Evolutionary conservation across 2,797 vertebrate genomes (phyloP).

Genomic region (Sebastes taczanowskii): DNA sequence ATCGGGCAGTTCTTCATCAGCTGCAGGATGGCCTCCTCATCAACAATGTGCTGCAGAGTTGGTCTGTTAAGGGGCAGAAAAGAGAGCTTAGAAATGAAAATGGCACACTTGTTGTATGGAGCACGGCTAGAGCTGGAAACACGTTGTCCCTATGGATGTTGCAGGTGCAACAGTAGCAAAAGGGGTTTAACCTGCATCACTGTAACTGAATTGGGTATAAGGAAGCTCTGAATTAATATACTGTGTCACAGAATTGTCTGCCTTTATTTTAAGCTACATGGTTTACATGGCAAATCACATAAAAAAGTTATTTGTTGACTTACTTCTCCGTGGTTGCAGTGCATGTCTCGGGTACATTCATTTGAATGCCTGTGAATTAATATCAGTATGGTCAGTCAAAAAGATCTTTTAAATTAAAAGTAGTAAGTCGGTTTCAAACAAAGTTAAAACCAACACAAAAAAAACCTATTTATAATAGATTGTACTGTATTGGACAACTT

Average conservation of each 20-base stretch:
- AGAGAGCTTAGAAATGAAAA: neutral
- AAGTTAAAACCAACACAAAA: neutral
- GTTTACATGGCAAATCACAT: rapidly evolving
- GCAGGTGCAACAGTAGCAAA: neutral
- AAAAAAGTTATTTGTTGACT: neutral
- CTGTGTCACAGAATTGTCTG: neutral
- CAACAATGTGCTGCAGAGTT: slow-evolving; percentile 22
- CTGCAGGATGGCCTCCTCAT: slow-evolving; percentile 39
- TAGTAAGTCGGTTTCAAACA: neutral
- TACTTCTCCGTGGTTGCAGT: neutral
- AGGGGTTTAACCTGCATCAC: neutral
- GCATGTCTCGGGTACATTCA: neutral
- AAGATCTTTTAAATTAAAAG: neutral
- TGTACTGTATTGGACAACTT: neutral
- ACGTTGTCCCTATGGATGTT: neutral
- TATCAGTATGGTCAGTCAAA: neutral
- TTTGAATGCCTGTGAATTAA: slow-evolving; percentile 8
- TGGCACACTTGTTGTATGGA: neutral
- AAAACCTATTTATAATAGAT: neutral
- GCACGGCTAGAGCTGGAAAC: neutral
- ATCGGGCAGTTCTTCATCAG: slow-evolving; percentile 24
- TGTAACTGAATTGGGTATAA: neutral
- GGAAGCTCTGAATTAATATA: neutral
- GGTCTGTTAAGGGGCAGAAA: neutral
- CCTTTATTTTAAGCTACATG: neutral